Conservation (phyloP, 2,797 vertebrate genomes). For the Aldrovandia affinis region DNA sequence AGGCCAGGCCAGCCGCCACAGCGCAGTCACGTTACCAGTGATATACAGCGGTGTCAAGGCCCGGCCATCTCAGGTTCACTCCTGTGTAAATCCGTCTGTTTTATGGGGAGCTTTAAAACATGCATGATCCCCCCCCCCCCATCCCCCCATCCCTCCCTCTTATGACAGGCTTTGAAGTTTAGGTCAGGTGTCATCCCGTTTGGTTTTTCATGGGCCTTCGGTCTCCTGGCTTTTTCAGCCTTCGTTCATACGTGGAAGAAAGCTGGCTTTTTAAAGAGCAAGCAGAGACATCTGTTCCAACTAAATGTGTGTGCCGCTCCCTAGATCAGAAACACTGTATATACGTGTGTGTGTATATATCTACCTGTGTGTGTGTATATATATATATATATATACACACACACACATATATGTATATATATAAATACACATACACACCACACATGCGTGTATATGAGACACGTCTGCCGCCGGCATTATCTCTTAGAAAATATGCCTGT, state of each 20-base stretch:
- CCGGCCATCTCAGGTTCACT: conserved; percentile 70
- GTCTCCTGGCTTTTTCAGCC: conserved; percentile 42
- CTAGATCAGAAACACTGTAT: conserved; percentile 60
- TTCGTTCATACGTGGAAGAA: conserved; percentile 33
- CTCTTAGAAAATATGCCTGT: conserved; percentile 63
- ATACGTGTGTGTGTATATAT: conserved; percentile 62
- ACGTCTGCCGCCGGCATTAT: neutral
- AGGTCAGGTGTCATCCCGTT: conserved; percentile 70
- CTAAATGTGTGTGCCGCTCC: conserved; percentile 59
- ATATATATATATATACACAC: too few species aligned
- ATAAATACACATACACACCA: conserved; percentile 28
- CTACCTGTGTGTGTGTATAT: too few species aligned
- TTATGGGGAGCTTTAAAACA: conserved; percentile 78
- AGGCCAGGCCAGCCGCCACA: conserved; percentile 56
- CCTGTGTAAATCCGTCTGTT: conserved; percentile 75
- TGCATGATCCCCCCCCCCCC: conserved; percentile 58
- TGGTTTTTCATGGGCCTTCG: conserved; percentile 25
- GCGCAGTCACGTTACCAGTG: conserved; percentile 65
- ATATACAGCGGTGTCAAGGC: conserved; percentile 68
- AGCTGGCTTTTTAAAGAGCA: conserved; percentile 10
- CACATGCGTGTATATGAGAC: neutral
- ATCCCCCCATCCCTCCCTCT: conserved; percentile 60
- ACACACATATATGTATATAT: too few species aligned
- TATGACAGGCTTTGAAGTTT: conserved; percentile 75
- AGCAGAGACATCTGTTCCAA: conserved; percentile 65